A percentile compares a stretch with the other conserved stretches of the same genome.
Conservation (phyloP, 2,888 invertebrate species). For the Campoplex capitator region DNA sequence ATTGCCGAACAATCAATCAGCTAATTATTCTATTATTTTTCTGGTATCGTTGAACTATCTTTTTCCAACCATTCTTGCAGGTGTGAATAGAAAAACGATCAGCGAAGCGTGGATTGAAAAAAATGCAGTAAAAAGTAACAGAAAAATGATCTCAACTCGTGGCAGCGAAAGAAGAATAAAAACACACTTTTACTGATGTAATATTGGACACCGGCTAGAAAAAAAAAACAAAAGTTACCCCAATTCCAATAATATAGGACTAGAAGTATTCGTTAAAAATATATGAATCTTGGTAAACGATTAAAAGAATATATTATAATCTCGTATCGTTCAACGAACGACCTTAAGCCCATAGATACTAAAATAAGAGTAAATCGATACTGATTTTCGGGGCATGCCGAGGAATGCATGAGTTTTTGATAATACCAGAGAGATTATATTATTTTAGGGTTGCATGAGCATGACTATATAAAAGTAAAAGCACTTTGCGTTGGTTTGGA, state of each 20-base stretch:
- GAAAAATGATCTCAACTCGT: neutral
- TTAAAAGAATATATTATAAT: neutral
- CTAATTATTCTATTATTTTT: neutral
- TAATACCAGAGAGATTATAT: conserved; percentile 17
- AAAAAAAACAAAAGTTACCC: neutral
- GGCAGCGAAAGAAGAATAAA: neutral
- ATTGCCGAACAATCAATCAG: neutral
- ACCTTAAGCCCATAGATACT: neutral
- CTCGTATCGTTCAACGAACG: neutral
- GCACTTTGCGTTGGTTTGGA: conserved; percentile 41
- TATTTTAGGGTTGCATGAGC: conserved; percentile 57
- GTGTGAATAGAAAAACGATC: neutral
- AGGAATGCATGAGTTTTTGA: conserved; percentile 54
- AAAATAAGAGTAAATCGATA: conserved; percentile 30
- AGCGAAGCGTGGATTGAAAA: neutral
- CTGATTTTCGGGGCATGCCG: conserved; percentile 52
- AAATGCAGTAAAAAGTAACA: neutral
- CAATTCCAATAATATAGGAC: conserved; percentile 6
- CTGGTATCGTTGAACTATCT: neutral
- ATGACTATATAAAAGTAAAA: conserved; percentile 47
- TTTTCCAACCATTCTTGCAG: neutral
- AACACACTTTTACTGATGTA: neutral
- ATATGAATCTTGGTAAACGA: neutral
- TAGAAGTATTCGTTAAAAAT: conserved; percentile 3
- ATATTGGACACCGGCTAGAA: neutral